Evolutionary conservation across 2,113 vertebrate genomes (phyloP).

Genomic region (Xenopus tropicalis): DNA sequence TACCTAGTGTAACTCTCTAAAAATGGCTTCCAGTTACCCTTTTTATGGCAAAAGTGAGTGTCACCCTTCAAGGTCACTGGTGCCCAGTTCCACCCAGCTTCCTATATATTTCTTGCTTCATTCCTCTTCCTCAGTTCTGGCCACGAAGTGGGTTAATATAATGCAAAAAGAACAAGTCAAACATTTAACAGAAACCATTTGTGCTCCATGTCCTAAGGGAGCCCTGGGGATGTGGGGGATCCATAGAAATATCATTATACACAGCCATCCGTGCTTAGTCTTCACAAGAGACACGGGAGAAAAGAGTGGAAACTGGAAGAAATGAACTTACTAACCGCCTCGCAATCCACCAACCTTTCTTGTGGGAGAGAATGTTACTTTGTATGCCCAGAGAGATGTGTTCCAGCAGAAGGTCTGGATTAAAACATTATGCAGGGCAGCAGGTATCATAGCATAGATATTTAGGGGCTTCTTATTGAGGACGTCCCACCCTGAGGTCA

Average conservation of each 20-base stretch:
- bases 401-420: no score
- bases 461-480: no score
- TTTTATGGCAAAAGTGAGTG: no score
- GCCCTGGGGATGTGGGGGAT: not conserved
- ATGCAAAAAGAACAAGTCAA: constrained; percentile 7
- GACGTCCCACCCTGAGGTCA: no score
- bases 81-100: no score
- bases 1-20: no score
- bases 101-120: no score
- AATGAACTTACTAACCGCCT: not conserved
- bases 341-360: not conserved
- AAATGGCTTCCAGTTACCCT: no score
- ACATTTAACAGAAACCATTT: constrained; percentile 26
- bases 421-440: no score
- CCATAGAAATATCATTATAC: constrained; percentile 4
- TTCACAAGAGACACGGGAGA: not conserved
- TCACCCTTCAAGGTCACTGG: no score
- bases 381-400: no score
- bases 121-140: not conserved
- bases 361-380: not conserved
- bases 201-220: not conserved
- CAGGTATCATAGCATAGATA: no score
- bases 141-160: constrained; percentile 2
- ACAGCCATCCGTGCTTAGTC: not conserved
- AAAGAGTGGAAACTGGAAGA: not conserved